These are phyloP conservation scores for Spisula solida DNA, from an alignment of 2,888 invertebrate species.

Conservation along the genomic window DNA sequence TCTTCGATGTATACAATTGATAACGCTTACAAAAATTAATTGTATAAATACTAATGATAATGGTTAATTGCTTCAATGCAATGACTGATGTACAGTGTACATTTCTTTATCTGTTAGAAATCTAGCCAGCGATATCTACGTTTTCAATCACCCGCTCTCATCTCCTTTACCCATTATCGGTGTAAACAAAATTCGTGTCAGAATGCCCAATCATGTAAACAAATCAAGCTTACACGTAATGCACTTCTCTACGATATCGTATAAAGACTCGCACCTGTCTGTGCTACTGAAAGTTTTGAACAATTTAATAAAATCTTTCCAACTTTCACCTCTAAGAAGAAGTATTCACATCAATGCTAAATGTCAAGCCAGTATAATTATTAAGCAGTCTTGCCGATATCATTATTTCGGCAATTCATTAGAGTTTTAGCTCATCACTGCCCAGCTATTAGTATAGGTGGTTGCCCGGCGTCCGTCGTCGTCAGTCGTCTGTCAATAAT, in stretches of 20 bases:
- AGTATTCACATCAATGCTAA: background rate
- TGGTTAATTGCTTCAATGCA: conserved; percentile 48
- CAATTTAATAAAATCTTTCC: conserved; percentile 2
- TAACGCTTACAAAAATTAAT: conserved; percentile 25
- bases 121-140: conserved; percentile 35
- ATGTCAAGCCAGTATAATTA: too few relatives aligned
- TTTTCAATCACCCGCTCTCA: conserved; percentile 41
- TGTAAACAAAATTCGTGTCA: conserved; percentile 66
- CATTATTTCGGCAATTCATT: too few relatives aligned
- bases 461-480: too few relatives aligned
- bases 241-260: conserved; percentile 28
- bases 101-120: background rate
- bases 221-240: conserved; percentile 50
- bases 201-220: conserved; percentile 57
- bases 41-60: conserved; percentile 40
- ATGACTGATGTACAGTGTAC: conserved; percentile 35
- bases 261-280: conserved; percentile 36
- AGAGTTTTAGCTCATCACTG: too few relatives aligned
- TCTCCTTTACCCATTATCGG: conserved; percentile 57
- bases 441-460: too few relatives aligned
- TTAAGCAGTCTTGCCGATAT: too few relatives aligned
- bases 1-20: conserved; percentile 15
- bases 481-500: too few relatives aligned
- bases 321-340: background rate
- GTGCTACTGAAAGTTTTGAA: background rate